Conservation (phyloP, 1,140 invertebrate genomes). For the Drosophila equinoxialis region DNA sequence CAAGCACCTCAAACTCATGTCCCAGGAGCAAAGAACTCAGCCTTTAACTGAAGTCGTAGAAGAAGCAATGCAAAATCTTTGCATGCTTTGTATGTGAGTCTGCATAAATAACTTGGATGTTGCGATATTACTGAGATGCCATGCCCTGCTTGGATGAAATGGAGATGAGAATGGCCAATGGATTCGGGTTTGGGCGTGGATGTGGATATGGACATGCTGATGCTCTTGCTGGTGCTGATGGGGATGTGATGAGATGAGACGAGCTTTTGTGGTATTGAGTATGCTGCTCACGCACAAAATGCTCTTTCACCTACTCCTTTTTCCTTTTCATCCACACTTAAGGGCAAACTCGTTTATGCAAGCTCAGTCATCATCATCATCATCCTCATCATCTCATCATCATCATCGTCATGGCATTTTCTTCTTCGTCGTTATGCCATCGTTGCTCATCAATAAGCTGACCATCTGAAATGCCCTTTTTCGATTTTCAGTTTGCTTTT, state of each 20-base stretch:
- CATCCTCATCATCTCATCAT: constrained; percentile 33
- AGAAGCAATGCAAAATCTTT: constrained; percentile 61
- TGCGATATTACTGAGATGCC: constrained; percentile 21
- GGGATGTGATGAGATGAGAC: constrained; percentile 22
- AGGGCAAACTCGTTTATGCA: constrained; percentile 74
- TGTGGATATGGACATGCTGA: not conserved
- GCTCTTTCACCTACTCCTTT: constrained; percentile 27
- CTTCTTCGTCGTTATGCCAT: constrained; percentile 24
- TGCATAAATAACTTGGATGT: constrained; percentile 72
- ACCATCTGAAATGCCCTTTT: constrained; percentile 28
- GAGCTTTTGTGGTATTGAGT: constrained; percentile 45
- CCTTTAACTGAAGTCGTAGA: not conserved
- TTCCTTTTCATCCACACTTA: constrained; percentile 50
- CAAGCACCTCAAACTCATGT: no score
- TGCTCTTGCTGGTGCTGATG: not conserved
- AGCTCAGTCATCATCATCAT: constrained; percentile 69
- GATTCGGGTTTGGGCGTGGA: not conserved
- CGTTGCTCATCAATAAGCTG: constrained; percentile 39
- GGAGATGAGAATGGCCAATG: constrained; percentile 2
- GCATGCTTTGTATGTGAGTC: constrained; percentile 75
- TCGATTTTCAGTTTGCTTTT: constrained; percentile 8
- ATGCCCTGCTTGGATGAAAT: not conserved
- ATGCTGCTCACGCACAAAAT: constrained; percentile 73
- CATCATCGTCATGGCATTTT: constrained; percentile 20
- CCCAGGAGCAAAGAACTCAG: not conserved